Evolutionary conservation across 2,113 vertebrate genomes (phyloP).

Genomic region (Cairina moschata): DNA sequence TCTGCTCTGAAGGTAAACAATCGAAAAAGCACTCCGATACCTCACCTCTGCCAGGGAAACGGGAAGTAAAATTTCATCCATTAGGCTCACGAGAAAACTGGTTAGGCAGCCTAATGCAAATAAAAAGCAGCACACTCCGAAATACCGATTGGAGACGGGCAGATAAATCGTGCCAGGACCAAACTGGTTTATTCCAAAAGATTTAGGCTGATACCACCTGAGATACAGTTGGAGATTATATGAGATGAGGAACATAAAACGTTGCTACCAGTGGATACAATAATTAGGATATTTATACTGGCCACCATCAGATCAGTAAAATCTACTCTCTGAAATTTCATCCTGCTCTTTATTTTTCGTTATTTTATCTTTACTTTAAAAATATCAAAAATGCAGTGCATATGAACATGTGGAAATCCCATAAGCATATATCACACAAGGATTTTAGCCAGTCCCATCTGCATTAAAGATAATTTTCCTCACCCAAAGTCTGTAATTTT

Average conservation of each 20-base stretch:
- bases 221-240: neutral
- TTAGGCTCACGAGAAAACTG: constrained; percentile 35
- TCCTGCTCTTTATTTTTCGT: neutral
- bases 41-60: constrained; percentile 16
- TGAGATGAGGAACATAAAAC: neutral
- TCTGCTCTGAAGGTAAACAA: neutral
- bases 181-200: neutral
- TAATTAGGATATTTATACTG: neutral
- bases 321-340: neutral
- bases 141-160: constrained; percentile 17
- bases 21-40: neutral
- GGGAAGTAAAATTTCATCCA: constrained; percentile 52
- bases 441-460: neutral
- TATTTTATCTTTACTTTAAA: neutral
- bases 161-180: neutral
- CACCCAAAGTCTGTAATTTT: neutral
- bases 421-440: fast-evolving
- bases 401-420: neutral
- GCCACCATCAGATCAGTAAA: neutral
- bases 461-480: neutral
- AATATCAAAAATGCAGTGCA: neutral
- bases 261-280: neutral
- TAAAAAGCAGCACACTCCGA: neutral
- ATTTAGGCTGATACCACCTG: neutral
- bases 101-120: constrained; percentile 52